Evolutionary conservation across 1,140 invertebrate genomes (phyloP), one percentile per base, ranked within the genome.

Genomic region (Leptoteleia sp.): DNA sequence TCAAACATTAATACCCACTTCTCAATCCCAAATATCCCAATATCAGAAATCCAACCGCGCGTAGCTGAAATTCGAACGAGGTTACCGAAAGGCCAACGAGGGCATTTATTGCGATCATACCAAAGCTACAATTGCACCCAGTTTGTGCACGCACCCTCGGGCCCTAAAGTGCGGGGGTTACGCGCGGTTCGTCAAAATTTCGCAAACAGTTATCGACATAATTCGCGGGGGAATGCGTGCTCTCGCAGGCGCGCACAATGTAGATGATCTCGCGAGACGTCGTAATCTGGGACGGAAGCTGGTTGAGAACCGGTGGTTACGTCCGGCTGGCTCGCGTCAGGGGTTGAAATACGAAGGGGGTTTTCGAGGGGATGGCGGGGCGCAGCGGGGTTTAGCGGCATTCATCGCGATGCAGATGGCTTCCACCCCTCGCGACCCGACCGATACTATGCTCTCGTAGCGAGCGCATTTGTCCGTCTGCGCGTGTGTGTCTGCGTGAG

Each of bases 361-460:
- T 80, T 79, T n/a, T n/a, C 22, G 47, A 68, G 37, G 57, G 64
- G 80, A 57, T 61, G 45, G 67, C 47, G 67, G 75, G 64, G 59
- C 11, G 67, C 67, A 47, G 25, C 48, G 79, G 80, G 70, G 68
- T 52, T 82, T 79, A 75, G 76, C 78, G 79, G 87, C 85, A 89
- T 89, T 88, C 86, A 89, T 89, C 80, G 84, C 82, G 85, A 89
- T 89, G 87, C 87, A 88, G 86, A 88, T 89, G 87, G 87, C 82
- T 88, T 86, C 84, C 84, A 85, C 83, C 84, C 85, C 82, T 84
- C 83, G 72, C 76, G 68, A 76, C 76, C 61, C 78, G 55, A 68
- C 73, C 64, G 80, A 77, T 78, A 77, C 81, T 81, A 82, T 75
- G 76, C 65, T 61, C 70, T n/a, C n/a, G n/a, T n/a, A n/a, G n/a